Evolutionary conservation across 2,888 invertebrate genomes (phyloP), one percentile per base, ranked within the genome.

Genomic region (Nymphalis polychloros): DNA sequence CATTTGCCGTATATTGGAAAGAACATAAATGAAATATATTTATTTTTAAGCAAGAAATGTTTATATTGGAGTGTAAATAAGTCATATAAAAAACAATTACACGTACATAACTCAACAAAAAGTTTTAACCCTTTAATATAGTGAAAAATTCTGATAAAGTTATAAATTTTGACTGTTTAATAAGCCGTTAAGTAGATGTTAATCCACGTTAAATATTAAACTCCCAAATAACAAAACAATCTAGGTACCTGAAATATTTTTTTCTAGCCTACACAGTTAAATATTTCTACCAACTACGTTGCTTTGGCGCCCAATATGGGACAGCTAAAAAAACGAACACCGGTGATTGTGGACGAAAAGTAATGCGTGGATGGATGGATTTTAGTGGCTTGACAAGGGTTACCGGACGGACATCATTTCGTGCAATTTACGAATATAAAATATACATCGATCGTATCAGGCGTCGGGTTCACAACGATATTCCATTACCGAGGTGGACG

Each of bases 351-450:
- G 62, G 67, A 53, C 63, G 67, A 61, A 66, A 63, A 61, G 62
- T 68, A 65, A 68, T 61, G 67, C 64, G 59, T 59, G n/a, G n/a
- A n/a, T 61, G 62, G 72, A 74, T 69, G 71, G 72, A 74, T 72
- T 77, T 83, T 83, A 81, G 81, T 81, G 73, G 76, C 76, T 78
- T 87, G 88, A 88, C 86, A 86, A 86, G 89, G 90, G 88, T 88
- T 79, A 79, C n/a, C 81, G 77, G 83, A 50, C 53, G 53, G 81
- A 77, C 84, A 84, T 86, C 86, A 87, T 86, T 86, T 84, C 81
- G 81, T 80, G 83, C 86, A 86, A 88, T 90, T 90, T 89, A 82
- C 87, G 81, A 84, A 87, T 88, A 89, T 90, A 90, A 90, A 89
- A 88, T 88, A 89, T 86, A 86, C 84, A 88, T 88, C 85, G 86